Evolutionary conservation across 1,140 invertebrate genomes (phyloP), one percentile per base, ranked within the genome.

Genomic region (Harpegnathos saltator): DNA sequence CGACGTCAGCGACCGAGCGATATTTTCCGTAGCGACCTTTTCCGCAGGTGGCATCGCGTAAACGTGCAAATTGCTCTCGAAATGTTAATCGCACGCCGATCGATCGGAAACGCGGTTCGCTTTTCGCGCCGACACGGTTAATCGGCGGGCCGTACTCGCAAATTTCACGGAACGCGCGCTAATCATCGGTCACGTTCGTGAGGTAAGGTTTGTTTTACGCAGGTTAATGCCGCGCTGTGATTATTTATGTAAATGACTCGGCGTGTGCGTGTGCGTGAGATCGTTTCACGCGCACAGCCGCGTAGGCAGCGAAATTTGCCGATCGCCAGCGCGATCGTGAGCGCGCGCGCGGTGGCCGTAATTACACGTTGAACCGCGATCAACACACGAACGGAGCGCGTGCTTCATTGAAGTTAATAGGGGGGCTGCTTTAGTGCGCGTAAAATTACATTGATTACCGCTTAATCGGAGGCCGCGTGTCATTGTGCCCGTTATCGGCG

Each of bases 401-500:
- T 56, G 22, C 17, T 58, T 17, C 29, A 58, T 58, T 7, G 75
- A 4, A 38, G 50, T 50, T 71, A 83, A 73, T 58, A 26, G 38
- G 7, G n/a, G 11, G 38, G 0, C 17, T 22, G 19, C 29, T 56
- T 50, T 48, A 44, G 56, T 62, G 33, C 52, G 71, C n/a, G 65
- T 73, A 84, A 88, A 81, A 33, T 82, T 69, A 66, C 69, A 59
- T 82, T 75, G 58, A 38, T 52, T 38, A 22, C 44, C 22, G 38
- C 56, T 44, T 56, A 56, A 88, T 88, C 62, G 52, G 17, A 78
- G 38, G 52, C 65, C 66, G 69, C 52, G 5, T 69, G 66, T 71
- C 69, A 75, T 77, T 86, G 58, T 68, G 66, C 69, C 44, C 61
- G n/a, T 81, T 74, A 71, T 82, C 81, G 81, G 24, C 68, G 85